Percentiles rank a stretch among this genome's conserved stretches.
phyloP scores from a whole-genome alignment of 1,140 invertebrate species.

The Pseudomyrmex concolor region DNA sequence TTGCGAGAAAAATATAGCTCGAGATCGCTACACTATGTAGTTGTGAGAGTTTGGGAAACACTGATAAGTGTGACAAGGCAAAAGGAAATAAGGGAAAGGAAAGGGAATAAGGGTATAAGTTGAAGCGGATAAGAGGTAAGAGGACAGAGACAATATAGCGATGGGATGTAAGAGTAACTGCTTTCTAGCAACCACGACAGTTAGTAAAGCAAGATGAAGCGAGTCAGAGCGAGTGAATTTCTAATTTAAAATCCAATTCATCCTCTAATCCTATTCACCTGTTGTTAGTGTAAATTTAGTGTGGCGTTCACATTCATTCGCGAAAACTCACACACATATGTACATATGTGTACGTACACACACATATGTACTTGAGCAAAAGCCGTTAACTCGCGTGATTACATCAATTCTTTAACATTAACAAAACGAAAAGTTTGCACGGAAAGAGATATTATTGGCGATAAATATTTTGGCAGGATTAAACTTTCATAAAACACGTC shows the following conservation, averaged over 20 bases:
- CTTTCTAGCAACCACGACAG: slow-evolving; percentile 46
- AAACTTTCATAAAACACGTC: too few relatives aligned
- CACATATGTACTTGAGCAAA: neutral
- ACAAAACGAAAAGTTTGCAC: neutral
- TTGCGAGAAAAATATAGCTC: slow-evolving; percentile 25
- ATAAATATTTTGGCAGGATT: too few relatives aligned
- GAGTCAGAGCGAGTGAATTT: slow-evolving; percentile 40
- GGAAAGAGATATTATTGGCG: too few relatives aligned
- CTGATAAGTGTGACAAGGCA: neutral
- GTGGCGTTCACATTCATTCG: slow-evolving; percentile 36
- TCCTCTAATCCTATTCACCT: slow-evolving; percentile 54
- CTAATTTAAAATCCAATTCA: slow-evolving; percentile 62
- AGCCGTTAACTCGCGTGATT: neutral
- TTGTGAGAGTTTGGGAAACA: slow-evolving; percentile 8
- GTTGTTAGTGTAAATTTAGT: slow-evolving; percentile 39
- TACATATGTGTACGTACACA: too few relatives aligned
- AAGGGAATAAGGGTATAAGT: slow-evolving; percentile 17
- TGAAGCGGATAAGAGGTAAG: slow-evolving; percentile 18
- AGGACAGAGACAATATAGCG: slow-evolving; percentile 25
- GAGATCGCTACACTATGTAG: neutral
- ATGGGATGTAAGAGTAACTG: slow-evolving; percentile 45
- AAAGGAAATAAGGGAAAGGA: neutral
- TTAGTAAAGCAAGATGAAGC: slow-evolving; percentile 54
- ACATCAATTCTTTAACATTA: slow-evolving; percentile 32
- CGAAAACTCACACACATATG: too few relatives aligned